Conservation (phyloP, 2,113 vertebrate species). For the Pavo muticus region DNA sequence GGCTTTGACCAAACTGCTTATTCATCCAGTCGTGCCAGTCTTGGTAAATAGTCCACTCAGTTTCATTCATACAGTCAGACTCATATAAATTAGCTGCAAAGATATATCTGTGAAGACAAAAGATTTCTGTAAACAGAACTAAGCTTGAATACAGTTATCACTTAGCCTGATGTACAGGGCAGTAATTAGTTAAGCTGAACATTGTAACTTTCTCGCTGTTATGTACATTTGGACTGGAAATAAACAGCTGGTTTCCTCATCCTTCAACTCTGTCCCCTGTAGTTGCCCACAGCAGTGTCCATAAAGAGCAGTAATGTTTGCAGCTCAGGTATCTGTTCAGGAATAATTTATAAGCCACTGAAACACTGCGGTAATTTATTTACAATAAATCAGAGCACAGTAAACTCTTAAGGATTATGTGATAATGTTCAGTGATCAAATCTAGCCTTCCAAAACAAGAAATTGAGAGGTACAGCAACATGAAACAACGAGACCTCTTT, state of each 20-base stretch:
- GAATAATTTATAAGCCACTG: not conserved
- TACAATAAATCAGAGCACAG: not conserved
- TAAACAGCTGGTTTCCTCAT: not conserved
- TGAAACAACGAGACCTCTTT: not conserved
- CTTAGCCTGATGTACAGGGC: not conserved
- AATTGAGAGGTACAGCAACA: rapidly evolving
- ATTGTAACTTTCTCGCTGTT: not conserved
- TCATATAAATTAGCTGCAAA: constrained; percentile 95
- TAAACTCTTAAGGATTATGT: rapidly evolving
- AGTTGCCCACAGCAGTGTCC: not conserved
- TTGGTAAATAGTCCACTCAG: constrained; percentile 94
- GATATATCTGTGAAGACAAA: constrained; percentile 83
- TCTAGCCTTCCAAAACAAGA: not conserved
- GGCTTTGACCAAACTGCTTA: constrained; percentile 86
- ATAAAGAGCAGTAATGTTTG: not conserved
- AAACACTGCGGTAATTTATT: not conserved
- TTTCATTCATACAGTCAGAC: constrained; percentile 92
- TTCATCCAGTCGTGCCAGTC: constrained; percentile 96
- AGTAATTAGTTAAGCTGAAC: not conserved
- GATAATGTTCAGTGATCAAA: not conserved
- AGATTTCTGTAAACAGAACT: not conserved
- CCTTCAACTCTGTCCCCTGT: not conserved
- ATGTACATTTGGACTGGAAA: rapidly evolving
- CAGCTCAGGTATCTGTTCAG: not conserved
- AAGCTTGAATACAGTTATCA: not conserved